These are phyloP conservation scores for Drosophila truncata DNA, from an alignment of 1,140 invertebrate species.

Conservation along the genomic window DNA sequence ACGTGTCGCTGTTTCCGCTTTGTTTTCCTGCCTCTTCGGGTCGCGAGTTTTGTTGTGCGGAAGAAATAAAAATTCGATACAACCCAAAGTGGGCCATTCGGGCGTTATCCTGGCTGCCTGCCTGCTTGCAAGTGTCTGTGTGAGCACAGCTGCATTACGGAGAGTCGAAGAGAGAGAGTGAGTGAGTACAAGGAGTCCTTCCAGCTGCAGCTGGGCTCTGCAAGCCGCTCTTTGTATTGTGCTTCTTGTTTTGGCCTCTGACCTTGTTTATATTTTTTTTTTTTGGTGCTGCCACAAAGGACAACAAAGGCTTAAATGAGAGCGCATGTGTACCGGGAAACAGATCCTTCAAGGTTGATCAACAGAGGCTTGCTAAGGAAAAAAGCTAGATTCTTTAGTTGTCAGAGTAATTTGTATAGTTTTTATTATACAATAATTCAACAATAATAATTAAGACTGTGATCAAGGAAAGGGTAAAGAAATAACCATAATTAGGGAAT, in stretches of 20 bases:
- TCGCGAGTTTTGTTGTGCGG: conserved; percentile 64
- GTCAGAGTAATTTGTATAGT: too few species aligned
- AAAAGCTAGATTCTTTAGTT: too few species aligned
- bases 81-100: conserved; percentile 65
- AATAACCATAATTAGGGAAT: too few species aligned
- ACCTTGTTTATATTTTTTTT: conserved; percentile 50
- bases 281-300: conserved; percentile 22
- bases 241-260: conserved; percentile 23
- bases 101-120: conserved; percentile 34
- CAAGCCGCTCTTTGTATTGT: conserved; percentile 39
- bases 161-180: conserved; percentile 17
- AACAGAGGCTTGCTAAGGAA: too few species aligned
- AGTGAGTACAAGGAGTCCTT: conserved; percentile 47
- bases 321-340: conserved; percentile 40
- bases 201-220: conserved; percentile 22
- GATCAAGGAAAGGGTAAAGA: too few species aligned
- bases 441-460: too few species aligned
- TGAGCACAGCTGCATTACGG: conserved; percentile 43
- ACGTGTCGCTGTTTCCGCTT: conserved; percentile 20
- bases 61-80: conserved; percentile 66
- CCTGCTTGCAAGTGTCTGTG: conserved; percentile 32
- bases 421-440: too few species aligned
- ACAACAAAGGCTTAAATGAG: neutral
- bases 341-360: conserved; percentile 18
- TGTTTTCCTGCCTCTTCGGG: conserved; percentile 26